Evolutionary conservation across 2,888 invertebrate species (phyloP).

Genomic region (Catocala fraxini): DNA sequence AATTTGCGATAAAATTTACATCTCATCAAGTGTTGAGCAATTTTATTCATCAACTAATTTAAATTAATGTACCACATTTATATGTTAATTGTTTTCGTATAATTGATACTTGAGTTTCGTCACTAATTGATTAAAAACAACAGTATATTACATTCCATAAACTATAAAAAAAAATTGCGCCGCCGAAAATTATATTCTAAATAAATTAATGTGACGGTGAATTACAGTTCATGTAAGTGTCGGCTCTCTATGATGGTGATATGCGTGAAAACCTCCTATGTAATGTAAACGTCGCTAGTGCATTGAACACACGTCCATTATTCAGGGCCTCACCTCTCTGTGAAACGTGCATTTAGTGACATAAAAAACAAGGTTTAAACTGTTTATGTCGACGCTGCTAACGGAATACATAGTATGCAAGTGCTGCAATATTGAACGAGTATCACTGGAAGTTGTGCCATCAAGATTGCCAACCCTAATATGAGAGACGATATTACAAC

Average conservation of each 20-base stretch:
- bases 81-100: constrained; percentile 32
- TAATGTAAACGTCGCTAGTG: neutral
- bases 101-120: constrained; percentile 42
- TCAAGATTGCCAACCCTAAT: too few relatives aligned
- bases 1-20: constrained; percentile 35
- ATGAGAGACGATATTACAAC: too few relatives aligned
- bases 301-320: neutral
- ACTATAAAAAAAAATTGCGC: constrained; percentile 23
- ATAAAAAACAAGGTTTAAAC: constrained; percentile 46
- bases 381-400: constrained; percentile 28
- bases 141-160: constrained; percentile 36
- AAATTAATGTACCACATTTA: constrained; percentile 43
- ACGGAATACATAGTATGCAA: constrained; percentile 37
- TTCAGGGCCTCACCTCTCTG: neutral
- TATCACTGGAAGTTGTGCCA: constrained; percentile 40
- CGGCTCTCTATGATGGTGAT: constrained; percentile 18
- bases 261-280: constrained; percentile 14
- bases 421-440: constrained; percentile 36
- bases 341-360: constrained; percentile 29
- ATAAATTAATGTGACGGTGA: constrained; percentile 31
- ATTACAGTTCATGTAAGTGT: constrained; percentile 29
- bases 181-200: constrained; percentile 13
- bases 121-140: constrained; percentile 41
- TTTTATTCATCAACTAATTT: constrained; percentile 33
- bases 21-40: constrained; percentile 35